Evolutionary conservation across 2,888 invertebrate genomes (phyloP).

Genomic region (Dorcus parallelipipedus): DNA sequence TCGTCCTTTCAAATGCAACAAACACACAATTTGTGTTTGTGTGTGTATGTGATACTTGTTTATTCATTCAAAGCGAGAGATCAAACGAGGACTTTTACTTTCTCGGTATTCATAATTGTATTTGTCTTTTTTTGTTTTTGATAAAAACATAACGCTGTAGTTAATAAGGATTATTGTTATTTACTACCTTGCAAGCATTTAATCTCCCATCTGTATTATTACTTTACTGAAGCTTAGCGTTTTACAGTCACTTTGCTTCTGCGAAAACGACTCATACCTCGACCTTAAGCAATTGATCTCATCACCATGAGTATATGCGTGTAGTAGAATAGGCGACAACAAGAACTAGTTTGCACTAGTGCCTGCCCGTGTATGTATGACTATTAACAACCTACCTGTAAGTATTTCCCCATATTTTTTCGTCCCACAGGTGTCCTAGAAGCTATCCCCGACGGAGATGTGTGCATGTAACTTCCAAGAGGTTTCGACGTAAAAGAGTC

Average conservation of each 20-base stretch:
- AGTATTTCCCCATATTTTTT: conserved; percentile 44
- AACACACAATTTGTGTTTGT: no score
- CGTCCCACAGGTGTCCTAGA: conserved; percentile 46
- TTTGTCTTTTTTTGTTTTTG: neutral
- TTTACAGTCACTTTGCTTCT: neutral
- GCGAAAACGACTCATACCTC: neutral
- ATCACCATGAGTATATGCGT: neutral
- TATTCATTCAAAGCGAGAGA: neutral
- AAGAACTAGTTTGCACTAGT: no score
- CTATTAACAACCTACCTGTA: conserved; percentile 38
- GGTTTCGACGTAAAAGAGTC: conserved; percentile 30
- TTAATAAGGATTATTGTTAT: no score
- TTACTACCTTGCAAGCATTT: no score
- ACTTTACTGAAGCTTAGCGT: neutral
- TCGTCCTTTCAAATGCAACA: no score
- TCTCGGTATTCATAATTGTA: no score
- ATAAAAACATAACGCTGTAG: no score
- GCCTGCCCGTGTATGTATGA: no score
- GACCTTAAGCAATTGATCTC: no score
- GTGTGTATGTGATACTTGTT: neutral
- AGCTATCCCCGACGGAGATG: conserved; percentile 43
- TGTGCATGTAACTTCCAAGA: conserved; percentile 45
- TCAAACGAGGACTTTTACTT: no score
- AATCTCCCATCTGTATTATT: neutral
- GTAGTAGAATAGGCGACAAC: neutral